These are phyloP conservation scores for Phengaris arion DNA, from an alignment of 2,888 invertebrate genomes.

Conservation along the genomic window DNA sequence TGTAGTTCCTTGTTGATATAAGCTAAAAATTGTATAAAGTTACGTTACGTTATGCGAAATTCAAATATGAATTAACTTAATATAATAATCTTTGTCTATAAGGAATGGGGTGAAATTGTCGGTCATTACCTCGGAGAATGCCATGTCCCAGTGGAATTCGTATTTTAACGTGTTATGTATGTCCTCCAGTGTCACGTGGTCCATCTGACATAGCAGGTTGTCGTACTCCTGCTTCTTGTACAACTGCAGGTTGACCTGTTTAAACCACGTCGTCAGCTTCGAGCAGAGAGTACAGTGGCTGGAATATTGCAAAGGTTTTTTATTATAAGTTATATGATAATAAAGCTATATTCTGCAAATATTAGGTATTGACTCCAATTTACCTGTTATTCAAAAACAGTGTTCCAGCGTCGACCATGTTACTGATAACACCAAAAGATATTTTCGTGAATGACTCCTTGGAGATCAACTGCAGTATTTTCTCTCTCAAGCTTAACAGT, in stretches of 20 bases:
- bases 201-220: slow-evolving; percentile 68
- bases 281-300: slow-evolving; percentile 74
- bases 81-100: no score
- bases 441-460: slow-evolving; percentile 60
- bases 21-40: slow-evolving; percentile 47
- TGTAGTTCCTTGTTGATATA: slow-evolving; percentile 71
- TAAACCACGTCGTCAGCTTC: slow-evolving; percentile 70
- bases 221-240: slow-evolving; percentile 77
- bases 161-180: slow-evolving; percentile 62
- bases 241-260: slow-evolving; percentile 78
- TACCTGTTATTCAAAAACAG: slow-evolving; percentile 68
- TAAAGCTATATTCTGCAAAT: not conserved
- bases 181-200: slow-evolving; percentile 59
- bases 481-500: slow-evolving; percentile 46
- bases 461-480: slow-evolving; percentile 51
- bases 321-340: not conserved
- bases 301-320: slow-evolving; percentile 35
- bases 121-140: slow-evolving; percentile 65
- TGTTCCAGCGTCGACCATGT: slow-evolving; percentile 66
- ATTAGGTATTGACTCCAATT: not conserved
- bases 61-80: no score
- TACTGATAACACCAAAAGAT: slow-evolving; percentile 59
- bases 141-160: slow-evolving; percentile 81
- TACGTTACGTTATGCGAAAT: no score
- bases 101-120: not conserved